These are phyloP conservation scores for Elegia similella DNA, from an alignment of 2,888 invertebrate species.

Conservation along the genomic window DNA sequence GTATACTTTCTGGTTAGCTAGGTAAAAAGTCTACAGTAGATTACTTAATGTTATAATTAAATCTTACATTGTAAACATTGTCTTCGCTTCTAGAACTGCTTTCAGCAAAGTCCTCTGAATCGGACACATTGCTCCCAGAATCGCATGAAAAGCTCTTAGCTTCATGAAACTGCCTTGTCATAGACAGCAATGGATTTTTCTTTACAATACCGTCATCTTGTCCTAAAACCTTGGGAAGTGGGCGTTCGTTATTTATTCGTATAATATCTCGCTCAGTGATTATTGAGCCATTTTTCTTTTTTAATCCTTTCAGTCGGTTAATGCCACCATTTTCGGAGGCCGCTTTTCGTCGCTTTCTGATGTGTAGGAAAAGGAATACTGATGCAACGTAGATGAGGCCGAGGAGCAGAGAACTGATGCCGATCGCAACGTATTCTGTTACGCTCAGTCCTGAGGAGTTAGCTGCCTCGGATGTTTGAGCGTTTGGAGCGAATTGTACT, in stretches of 20 bases:
- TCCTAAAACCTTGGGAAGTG: constrained; percentile 64
- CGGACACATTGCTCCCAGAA: constrained; percentile 84
- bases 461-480: constrained; percentile 79
- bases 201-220: constrained; percentile 88
- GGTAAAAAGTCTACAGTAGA: no score
- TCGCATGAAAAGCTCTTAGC: constrained; percentile 67
- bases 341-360: constrained; percentile 84
- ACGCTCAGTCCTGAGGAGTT: constrained; percentile 84
- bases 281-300: constrained; percentile 64
- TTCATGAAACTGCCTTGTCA: constrained; percentile 84
- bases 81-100: constrained; percentile 58
- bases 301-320: constrained; percentile 57
- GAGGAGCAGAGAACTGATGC: constrained; percentile 90
- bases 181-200: constrained; percentile 86
- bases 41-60: no score
- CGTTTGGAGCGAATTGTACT: constrained; percentile 87
- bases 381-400: constrained; percentile 93
- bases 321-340: constrained; percentile 71
- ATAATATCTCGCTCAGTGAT: constrained; percentile 73
- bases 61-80: constrained; percentile 56
- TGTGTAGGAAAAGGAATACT: constrained; percentile 90
- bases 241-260: constrained; percentile 68
- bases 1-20: no score
- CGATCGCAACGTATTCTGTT: constrained; percentile 91
- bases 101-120: constrained; percentile 83